phyloP scores from a whole-genome alignment of 1,140 invertebrate species.

The Colletes latitarsis region DNA sequence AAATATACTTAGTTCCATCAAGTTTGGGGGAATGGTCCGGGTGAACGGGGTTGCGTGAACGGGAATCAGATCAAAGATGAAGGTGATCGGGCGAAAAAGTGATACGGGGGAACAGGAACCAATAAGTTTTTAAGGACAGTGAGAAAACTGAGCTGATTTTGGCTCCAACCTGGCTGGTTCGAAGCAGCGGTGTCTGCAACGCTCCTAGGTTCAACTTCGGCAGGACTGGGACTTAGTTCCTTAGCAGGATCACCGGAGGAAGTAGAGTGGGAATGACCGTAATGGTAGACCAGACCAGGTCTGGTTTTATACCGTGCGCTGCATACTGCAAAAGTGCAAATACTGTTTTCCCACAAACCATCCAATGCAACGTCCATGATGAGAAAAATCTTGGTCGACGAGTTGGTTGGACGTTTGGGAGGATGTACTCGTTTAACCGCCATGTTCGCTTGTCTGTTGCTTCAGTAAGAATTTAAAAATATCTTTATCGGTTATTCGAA shows the following conservation, averaged over 20 bases:
- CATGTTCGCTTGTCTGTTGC: neutral
- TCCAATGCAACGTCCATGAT: constrained; percentile 79
- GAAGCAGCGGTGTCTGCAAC: constrained; percentile 81
- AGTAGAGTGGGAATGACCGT: constrained; percentile 93
- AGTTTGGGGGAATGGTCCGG: constrained; percentile 9
- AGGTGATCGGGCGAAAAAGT: constrained; percentile 11
- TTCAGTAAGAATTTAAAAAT: too few relatives aligned
- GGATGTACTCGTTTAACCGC: constrained; percentile 36
- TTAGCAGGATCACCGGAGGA: constrained; percentile 82
- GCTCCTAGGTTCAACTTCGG: constrained; percentile 81
- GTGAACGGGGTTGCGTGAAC: constrained; percentile 45
- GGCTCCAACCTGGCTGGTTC: constrained; percentile 82
- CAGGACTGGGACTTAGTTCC: constrained; percentile 82
- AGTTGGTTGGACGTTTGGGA: constrained; percentile 42
- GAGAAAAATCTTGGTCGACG: constrained; percentile 68
- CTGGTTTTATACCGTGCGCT: constrained; percentile 98
- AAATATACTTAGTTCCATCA: constrained; percentile 45
- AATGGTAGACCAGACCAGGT: constrained; percentile 98
- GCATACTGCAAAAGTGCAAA: constrained; percentile 91
- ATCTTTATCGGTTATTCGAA: too few relatives aligned
- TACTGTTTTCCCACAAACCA: constrained; percentile 82
- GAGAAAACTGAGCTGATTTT: constrained; percentile 81
- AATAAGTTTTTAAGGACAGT: constrained; percentile 62
- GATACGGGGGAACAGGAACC: constrained; percentile 26
- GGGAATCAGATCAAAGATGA: constrained; percentile 45